Evolutionary conservation across 2,113 vertebrate species (phyloP).

Genomic region (Barnardius zonarius): DNA sequence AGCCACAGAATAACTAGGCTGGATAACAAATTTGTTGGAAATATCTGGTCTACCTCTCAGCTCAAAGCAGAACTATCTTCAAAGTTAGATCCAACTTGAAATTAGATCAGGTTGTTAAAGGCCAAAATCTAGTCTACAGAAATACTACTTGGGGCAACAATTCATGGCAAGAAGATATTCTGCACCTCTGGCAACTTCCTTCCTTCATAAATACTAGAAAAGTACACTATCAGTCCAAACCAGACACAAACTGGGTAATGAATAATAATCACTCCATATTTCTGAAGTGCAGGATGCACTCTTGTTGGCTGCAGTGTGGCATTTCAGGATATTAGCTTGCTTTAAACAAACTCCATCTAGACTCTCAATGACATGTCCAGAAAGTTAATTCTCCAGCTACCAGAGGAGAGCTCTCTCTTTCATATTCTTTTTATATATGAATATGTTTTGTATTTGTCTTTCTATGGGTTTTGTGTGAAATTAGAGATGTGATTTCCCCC

Average conservation of each 20-base stretch:
- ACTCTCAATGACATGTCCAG: background rate
- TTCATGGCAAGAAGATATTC: background rate
- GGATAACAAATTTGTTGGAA: background rate
- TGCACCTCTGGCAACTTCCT: background rate
- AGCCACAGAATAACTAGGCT: background rate
- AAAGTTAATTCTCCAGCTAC: background rate
- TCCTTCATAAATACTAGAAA: background rate
- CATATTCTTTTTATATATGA: background rate
- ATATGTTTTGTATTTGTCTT: background rate
- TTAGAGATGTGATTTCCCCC: background rate
- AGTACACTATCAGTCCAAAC: background rate
- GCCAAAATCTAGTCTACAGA: background rate
- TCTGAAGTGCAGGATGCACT: background rate
- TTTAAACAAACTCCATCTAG: background rate
- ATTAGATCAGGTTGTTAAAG: background rate
- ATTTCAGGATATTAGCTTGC: background rate
- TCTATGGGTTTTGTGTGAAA: background rate
- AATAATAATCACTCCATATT: background rate
- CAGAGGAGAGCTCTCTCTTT: background rate
- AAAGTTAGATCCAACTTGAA: background rate
- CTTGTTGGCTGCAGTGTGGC: background rate
- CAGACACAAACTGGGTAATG: background rate
- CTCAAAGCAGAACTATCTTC: background rate
- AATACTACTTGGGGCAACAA: background rate
- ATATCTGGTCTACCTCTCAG: background rate